Conservation (phyloP, 2,888 invertebrate species). For the Leptopilina syphax region DNA sequence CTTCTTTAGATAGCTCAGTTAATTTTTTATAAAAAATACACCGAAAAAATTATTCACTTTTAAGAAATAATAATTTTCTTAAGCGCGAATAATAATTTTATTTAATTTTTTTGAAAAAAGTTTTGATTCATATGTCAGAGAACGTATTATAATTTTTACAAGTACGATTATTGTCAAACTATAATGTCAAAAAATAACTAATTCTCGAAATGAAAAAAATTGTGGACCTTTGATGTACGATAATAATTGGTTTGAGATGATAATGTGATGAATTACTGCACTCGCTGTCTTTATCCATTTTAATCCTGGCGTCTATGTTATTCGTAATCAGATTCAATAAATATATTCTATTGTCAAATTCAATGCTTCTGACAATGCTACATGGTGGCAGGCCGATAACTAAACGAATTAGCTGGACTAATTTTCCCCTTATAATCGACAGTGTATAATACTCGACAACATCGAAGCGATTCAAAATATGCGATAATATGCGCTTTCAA, state of each 20-base stretch:
- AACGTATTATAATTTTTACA: too few species aligned
- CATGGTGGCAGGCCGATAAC: conserved; percentile 25
- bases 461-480: neutral
- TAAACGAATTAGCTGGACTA: conserved; percentile 43
- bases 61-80: too few species aligned
- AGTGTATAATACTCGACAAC: conserved; percentile 25
- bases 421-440: conserved; percentile 45
- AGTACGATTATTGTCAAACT: too few species aligned
- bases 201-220: neutral
- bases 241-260: conserved; percentile 28
- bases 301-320: conserved; percentile 6
- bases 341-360: conserved; percentile 34
- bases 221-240: neutral
- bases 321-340: conserved; percentile 29
- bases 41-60: too few species aligned
- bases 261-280: conserved; percentile 14
- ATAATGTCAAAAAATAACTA: too few species aligned
- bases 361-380: conserved; percentile 7
- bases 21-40: too few species aligned
- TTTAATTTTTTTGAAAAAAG: too few species aligned
- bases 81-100: too few species aligned
- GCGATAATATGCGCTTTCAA: neutral
- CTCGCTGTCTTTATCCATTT: conserved; percentile 24
- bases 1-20: too few species aligned
- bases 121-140: too few species aligned